Conservation (phyloP, 2,113 vertebrate species). For the Ceyx melanurus region DNA sequence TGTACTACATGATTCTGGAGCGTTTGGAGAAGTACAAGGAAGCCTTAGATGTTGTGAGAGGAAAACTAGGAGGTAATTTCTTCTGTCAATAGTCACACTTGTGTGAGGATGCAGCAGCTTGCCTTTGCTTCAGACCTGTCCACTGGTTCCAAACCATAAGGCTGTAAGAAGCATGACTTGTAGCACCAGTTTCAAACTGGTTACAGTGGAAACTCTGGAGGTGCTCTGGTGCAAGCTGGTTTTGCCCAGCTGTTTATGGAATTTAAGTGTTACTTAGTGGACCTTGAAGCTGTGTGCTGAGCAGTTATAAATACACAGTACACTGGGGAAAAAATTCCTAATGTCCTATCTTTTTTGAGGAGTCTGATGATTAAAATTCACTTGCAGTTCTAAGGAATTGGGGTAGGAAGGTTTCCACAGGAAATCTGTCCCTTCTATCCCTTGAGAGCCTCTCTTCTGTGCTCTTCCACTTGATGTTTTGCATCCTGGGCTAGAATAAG, state of each 20-base stretch:
- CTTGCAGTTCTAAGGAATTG: background rate
- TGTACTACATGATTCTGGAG: constrained; percentile 98
- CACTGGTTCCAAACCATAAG: background rate
- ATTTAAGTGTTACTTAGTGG: background rate
- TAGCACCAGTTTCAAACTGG: background rate
- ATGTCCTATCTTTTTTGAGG: background rate
- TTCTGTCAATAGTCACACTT: background rate
- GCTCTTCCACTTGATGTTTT: background rate
- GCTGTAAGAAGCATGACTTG: background rate
- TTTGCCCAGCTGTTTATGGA: background rate
- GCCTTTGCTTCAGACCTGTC: background rate
- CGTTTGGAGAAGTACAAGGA: constrained; percentile 93
- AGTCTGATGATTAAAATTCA: background rate
- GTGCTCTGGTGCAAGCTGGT: background rate
- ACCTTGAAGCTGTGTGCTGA: background rate
- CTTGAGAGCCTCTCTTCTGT: background rate
- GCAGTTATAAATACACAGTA: background rate
- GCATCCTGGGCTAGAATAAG: background rate
- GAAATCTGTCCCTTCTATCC: background rate
- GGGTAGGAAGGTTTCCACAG: background rate
- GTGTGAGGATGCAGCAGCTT: background rate
- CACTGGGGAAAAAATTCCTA: background rate
- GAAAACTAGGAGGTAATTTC: constrained; percentile 91
- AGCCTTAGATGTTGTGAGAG: constrained; percentile 92
- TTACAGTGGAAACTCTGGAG: background rate